Evolutionary conservation across 2,113 vertebrate species (phyloP), one percentile per base, ranked within the genome.

Genomic region (Pangasianodon hypophthalmus): DNA sequence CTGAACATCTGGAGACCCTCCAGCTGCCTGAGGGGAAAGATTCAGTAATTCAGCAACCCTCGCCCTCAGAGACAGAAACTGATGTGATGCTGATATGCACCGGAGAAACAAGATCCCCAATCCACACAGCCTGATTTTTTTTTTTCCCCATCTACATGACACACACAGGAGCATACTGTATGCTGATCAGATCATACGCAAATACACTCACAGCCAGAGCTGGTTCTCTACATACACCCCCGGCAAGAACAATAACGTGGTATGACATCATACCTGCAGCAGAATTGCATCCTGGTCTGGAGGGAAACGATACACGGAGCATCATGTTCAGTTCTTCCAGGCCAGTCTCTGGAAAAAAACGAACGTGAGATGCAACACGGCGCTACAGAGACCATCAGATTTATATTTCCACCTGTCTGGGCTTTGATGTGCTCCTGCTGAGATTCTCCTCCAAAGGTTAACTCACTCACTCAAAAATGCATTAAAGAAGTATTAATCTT

Each of bases 1-100:
- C 37, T 92, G 80, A 90, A 95, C 93, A 95, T 95, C 94, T 95
- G 94, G 93, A 94, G 84, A 86, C 54, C 85, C 93, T 94, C 93
- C 93, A 95, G 91, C 91, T 91, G 91, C 94, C 94, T 16, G 75
- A 90, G 84, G 82, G 92, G 93, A 77, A 87, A 41, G 80, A 58
- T 79, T 77, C 26, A 79, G 88, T 84, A 90, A 91, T 83, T 62
- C 90, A 87, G 37, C 91, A 90, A 93, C 90, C 91, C 94, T 90
- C 91, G 79, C 83, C 88, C 58, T 89, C 92, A 29, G 79, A 91
- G 93, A 64, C 16, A 52, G 58, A 89, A 92, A 84, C 56, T 37
- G 62, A 85, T 62, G 85, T 64, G 87, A 92, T 90, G 77, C 83
- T 84, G 88, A 90, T 89, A 67, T 86, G 73, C 88, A 86, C 84